phyloP scores from a whole-genome alignment of 1,140 invertebrate genomes.

The Pentalonia nigronervosa region DNA sequence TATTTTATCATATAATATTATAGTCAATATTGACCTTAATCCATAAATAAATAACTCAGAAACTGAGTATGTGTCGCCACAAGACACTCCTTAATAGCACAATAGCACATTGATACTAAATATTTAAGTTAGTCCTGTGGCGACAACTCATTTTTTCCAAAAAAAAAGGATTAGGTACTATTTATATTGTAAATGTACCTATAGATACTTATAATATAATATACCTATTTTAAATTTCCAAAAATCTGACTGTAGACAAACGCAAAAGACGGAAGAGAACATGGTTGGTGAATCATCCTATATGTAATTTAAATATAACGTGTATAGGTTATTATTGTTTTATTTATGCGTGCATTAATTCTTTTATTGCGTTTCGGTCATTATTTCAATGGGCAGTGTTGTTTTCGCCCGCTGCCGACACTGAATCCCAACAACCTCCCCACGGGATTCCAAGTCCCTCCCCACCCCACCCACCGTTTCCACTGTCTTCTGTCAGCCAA shows the following conservation, averaged over 20 bases:
- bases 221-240: too few relatives aligned
- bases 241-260: not conserved
- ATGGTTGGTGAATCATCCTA: not conserved
- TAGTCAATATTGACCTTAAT: too few relatives aligned
- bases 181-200: not conserved
- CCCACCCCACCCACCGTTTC: not conserved
- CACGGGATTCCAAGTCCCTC: not conserved
- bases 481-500: constrained; percentile 13
- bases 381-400: constrained; percentile 20
- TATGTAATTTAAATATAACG: not conserved
- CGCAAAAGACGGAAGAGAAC: too few relatives aligned
- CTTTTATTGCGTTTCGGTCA: constrained; percentile 13
- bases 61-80: too few relatives aligned
- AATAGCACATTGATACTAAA: too few relatives aligned
- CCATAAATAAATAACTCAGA: too few relatives aligned
- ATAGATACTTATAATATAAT: not conserved
- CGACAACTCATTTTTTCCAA: too few relatives aligned
- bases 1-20: too few relatives aligned
- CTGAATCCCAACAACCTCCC: not conserved
- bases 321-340: not conserved
- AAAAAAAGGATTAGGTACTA: too few relatives aligned
- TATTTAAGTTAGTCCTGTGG: too few relatives aligned
- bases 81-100: too few relatives aligned
- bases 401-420: not conserved
- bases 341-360: constrained; percentile 20